Base-by-base conservation (phyloP, 2,113 vertebrate genomes). In the Chrysochloris asiatica region DNA sequence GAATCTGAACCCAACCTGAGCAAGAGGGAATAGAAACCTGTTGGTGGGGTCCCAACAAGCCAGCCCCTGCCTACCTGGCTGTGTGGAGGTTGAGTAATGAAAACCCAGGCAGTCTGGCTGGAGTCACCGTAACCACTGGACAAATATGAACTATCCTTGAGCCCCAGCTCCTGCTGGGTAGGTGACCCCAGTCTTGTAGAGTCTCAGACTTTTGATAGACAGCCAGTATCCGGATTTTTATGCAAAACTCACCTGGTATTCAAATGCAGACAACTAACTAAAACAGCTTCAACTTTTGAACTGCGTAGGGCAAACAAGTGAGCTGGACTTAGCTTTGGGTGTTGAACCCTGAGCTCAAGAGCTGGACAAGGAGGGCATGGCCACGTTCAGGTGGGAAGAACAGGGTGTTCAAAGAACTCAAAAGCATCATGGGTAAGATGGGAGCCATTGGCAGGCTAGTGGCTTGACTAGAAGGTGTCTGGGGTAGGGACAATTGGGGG, bases 201-300 rank as follows among this genome's bases (percentile, higher is more conserved):
- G 88, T 65, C 33, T 28, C 69, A 75, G 43, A 48, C 72, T n/a
- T n/a, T n/a, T n/a, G n/a, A n/a, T n/a, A n/a, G n/a, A n/a, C n/a
- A n/a, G n/a, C n/a, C n/a, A n/a, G n/a, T n/a, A 86, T 73, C 12
- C 24, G 52, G 47, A 73, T 73, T 92, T 93, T 82, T 73, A 79
- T 85, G 50, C 78, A 41, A 81, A 41, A 56, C 3, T 43, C 16
- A 4, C 26, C 67, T 45, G 54, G 24, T 76, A 75, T 52, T 93
- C 75, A 69, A 86, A 76, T 50, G 45, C 59, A 72, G 48, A 54
- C 26, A 19, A 45, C 26, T 80, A 43, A 6, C 38, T 89, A 56
- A 26, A 59, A 24, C 63, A 41, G 71, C 67, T 59, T 50, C n/a
- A 80, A 77, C 26, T 41, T 30, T n/a, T n/a, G n/a, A n/a, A n/a